Conservation (phyloP, 2,888 invertebrate genomes). For the Halictus ligatus region DNA sequence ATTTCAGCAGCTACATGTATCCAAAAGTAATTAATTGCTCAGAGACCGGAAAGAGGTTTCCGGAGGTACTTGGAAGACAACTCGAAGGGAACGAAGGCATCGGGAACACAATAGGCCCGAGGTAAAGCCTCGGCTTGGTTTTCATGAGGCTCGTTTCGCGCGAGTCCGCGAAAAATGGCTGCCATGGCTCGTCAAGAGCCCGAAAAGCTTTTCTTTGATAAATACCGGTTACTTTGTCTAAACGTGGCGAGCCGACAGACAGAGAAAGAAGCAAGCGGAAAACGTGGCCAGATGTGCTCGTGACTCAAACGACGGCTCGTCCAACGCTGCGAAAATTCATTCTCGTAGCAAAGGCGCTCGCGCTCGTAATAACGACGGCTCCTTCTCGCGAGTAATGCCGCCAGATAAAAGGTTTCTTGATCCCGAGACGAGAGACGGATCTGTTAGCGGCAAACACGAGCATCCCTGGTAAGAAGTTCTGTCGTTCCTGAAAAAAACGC, state of each 20-base stretch:
- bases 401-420: not conserved
- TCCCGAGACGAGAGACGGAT: not conserved
- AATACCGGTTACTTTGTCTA: slow-evolving; percentile 55
- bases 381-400: not conserved
- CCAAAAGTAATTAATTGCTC: not conserved
- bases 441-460: not conserved
- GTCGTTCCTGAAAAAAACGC: not conserved
- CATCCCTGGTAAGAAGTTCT: not conserved
- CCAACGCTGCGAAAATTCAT: not conserved
- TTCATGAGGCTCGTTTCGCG: not conserved
- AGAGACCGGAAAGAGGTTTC: not conserved
- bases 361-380: slow-evolving; percentile 3
- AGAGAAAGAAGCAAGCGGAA: not conserved
- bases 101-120: not conserved
- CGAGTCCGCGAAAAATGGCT: not conserved
- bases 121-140: not conserved
- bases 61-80: not conserved
- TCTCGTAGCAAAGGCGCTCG: not conserved
- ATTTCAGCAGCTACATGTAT: not conserved
- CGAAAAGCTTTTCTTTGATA: slow-evolving; percentile 54
- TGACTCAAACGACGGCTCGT: not conserved
- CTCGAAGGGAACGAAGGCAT: not conserved
- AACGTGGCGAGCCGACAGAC: slow-evolving; percentile 20
- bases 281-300: not conserved
- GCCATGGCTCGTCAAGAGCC: not conserved